Percentiles rank a stretch among this genome's conserved stretches.
Conservation (phyloP, 1,140 invertebrate species). For the Orius laevigatus region DNA sequence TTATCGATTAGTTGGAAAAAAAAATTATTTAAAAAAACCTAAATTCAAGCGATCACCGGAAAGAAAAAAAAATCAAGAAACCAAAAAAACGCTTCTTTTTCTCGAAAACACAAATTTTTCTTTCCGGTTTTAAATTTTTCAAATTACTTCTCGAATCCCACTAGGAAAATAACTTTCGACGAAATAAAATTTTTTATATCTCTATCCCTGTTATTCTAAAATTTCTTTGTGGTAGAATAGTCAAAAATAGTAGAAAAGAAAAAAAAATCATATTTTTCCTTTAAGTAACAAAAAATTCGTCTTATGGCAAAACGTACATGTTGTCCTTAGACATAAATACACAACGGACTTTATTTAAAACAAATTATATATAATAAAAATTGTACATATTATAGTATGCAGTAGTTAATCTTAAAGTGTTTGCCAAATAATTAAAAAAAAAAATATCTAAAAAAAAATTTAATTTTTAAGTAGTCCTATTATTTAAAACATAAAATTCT, state of each 20-base stretch:
- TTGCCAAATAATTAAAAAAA: constrained; percentile 11
- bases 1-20: too few relatives aligned
- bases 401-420: constrained; percentile 13
- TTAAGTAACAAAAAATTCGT: neutral
- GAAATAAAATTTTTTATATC: neutral
- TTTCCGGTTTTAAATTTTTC: too few relatives aligned
- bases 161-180: constrained; percentile 1
- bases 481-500: constrained; percentile 12
- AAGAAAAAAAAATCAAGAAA: too few relatives aligned
- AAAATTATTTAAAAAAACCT: too few relatives aligned
- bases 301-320: too few relatives aligned
- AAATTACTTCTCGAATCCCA: neutral
- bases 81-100: too few relatives aligned
- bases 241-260: constrained; percentile 2
- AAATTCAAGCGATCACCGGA: too few relatives aligned
- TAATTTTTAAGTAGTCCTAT: constrained; percentile 6
- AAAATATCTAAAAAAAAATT: too few relatives aligned
- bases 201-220: neutral
- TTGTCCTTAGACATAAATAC: too few relatives aligned
- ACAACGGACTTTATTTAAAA: constrained; percentile 7
- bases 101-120: too few relatives aligned
- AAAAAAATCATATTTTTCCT: constrained; percentile 5
- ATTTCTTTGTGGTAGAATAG: constrained; percentile 6
- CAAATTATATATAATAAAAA: neutral
- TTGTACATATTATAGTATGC: constrained; percentile 13